Base-by-base conservation (phyloP, 2,888 invertebrate genomes). In the Lymantria monacha region DNA sequence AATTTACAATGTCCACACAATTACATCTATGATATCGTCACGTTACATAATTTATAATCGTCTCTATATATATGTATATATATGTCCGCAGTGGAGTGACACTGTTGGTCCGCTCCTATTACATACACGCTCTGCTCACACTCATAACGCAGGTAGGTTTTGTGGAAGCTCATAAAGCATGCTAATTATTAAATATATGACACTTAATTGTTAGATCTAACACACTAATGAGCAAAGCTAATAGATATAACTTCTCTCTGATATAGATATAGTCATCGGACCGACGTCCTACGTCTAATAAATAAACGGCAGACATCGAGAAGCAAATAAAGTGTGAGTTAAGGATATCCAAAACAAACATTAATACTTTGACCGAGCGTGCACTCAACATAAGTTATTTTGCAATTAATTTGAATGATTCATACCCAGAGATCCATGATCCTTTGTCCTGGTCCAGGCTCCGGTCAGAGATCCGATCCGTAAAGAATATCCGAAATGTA, bases 311-410 rank as follows among this genome's bases (percentile, higher is more conserved):
- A 69, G 70, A 79, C 82, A 82, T 77, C 83, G 83, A 83, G 63
- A 84, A 84, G 85, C 84, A 76, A 81, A 78, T 72, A 76, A 76
- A 77, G 80, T 82, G 86, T 83, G 81, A 83, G 83, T 83, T 72
- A 83, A 81, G 79, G 79, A 71, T 69, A 59, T 78, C 72, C 77
- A 81, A 22, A 79, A 79, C 78, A 75, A 73, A 76, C 61, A 77
- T 76, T 74, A 76, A 68, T 71, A 74, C 68, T 74, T 70, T 71
- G 76, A 79, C 76, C 81, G 85, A 84, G 87, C 86, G 88, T 87
- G 88, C 88, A 87, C 81, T 86, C 86, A 82, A 85, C 82, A 81
- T 73, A 78, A 83, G 81, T 86, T 84, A 87, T 82, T 85, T 83
- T 73, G 76, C 75, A 82, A 85, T 82, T 79, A 87, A 82, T 83